phyloP scores from a whole-genome alignment of 2,888 invertebrate species.

The Yponomeuta sedellus region DNA sequence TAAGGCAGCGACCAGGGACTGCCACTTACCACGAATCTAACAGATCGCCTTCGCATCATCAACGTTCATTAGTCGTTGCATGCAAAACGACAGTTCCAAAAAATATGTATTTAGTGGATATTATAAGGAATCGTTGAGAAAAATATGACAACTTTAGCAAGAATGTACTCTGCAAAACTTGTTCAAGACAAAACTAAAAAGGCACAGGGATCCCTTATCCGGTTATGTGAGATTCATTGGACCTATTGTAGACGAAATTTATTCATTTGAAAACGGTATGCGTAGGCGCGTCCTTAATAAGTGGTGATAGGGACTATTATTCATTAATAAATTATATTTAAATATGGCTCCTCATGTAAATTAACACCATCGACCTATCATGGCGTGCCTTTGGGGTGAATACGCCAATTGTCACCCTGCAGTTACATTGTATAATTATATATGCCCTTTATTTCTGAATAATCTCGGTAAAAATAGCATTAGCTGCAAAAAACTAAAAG shows the following conservation, averaged over 20 bases:
- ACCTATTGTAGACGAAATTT: not conserved
- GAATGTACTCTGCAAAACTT: slow-evolving; percentile 9
- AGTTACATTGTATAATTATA: no score
- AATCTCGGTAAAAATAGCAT: no score
- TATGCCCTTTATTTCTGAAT: no score
- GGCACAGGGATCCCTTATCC: not conserved
- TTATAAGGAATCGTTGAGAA: no score
- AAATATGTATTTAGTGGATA: no score
- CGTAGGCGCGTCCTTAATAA: not conserved
- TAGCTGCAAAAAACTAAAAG: no score
- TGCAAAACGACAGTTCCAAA: no score
- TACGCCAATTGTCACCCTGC: not conserved
- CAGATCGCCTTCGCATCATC: no score
- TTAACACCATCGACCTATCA: not conserved
- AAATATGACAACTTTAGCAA: no score
- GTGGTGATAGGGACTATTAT: not conserved
- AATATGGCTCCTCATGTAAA: not conserved
- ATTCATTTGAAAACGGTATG: not conserved
- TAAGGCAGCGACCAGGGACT: no score
- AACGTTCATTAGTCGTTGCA: no score
- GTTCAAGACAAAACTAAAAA: not conserved
- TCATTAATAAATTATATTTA: not conserved
- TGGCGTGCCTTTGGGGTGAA: not conserved
- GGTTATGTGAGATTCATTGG: not conserved
- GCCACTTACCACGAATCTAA: no score